Evolutionary conservation across 2,797 vertebrate genomes (phyloP).

Genomic region (Cirrhinus molitorella): DNA sequence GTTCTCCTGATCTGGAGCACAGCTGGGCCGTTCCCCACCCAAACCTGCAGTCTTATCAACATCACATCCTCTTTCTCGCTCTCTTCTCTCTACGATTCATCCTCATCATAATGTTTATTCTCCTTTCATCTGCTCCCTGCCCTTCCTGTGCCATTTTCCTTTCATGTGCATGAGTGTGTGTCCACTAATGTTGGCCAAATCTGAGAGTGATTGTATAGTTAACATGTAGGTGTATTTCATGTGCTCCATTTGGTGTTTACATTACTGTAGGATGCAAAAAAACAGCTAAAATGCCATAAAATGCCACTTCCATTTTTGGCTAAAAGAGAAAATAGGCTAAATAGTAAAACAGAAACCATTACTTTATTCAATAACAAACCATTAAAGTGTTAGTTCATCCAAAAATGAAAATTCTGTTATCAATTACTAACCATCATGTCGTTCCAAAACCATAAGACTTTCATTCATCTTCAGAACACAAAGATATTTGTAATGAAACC

Average conservation of each 20-base stretch:
- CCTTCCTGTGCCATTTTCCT: slow-evolving; percentile 63
- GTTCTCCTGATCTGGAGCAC: slow-evolving; percentile 63
- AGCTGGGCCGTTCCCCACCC: slow-evolving; percentile 64
- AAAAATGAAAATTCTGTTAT: not conserved
- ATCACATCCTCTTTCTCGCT: slow-evolving; percentile 21
- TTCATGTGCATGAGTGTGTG: slow-evolving; percentile 47
- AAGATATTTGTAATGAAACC: not conserved
- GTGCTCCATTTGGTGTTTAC: slow-evolving; percentile 43
- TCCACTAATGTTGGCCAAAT: slow-evolving; percentile 1
- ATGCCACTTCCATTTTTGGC: not conserved
- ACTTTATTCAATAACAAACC: not conserved
- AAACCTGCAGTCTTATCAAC: slow-evolving; percentile 48
- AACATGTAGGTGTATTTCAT: slow-evolving; percentile 14
- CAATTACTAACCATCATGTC: not conserved
- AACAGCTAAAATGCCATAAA: not conserved
- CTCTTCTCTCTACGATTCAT: slow-evolving; percentile 56
- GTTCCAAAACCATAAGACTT: not conserved
- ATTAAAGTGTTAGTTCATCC: not conserved
- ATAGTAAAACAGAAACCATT: not conserved
- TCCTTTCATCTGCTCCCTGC: slow-evolving; percentile 69
- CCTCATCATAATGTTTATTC: slow-evolving; percentile 68
- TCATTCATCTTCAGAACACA: not conserved
- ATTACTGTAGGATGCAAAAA: not conserved
- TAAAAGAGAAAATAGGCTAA: not conserved
- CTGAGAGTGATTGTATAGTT: not conserved